Evolutionary conservation across 2,113 vertebrate genomes (phyloP).

Genomic region (Heptranchias perlo): DNA sequence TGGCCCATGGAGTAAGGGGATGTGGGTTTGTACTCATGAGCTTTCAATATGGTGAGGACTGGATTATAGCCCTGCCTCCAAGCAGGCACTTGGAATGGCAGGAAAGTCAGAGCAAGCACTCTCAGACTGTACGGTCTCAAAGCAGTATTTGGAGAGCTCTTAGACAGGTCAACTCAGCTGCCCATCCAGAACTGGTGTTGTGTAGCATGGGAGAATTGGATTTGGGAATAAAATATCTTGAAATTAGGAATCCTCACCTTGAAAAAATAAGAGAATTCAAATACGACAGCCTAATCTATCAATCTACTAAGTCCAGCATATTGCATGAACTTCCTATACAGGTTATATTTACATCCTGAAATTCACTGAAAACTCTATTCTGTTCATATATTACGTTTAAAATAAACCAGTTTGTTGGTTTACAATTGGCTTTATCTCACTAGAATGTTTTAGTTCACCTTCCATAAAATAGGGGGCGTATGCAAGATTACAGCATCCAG

Average conservation of each 20-base stretch:
- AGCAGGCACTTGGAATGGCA: not conserved
- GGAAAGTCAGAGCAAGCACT: not conserved
- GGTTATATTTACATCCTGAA: not conserved
- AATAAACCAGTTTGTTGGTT: not conserved
- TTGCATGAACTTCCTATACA: not conserved
- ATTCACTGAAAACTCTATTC: not conserved
- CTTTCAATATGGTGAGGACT: not conserved
- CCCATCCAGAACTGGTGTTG: not conserved
- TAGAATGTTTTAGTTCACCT: not conserved
- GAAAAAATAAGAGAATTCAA: not conserved
- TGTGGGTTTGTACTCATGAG: not conserved
- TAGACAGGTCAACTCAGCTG: not conserved
- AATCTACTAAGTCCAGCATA: not conserved
- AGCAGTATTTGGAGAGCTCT: not conserved
- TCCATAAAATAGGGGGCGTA: not conserved
- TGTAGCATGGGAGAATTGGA: not conserved
- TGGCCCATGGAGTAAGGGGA: not conserved
- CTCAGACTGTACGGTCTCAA: not conserved
- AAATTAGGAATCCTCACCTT: not conserved
- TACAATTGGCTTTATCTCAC: not conserved
- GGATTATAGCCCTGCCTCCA: not conserved
- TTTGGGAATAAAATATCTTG: not conserved
- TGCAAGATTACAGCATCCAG: not conserved
- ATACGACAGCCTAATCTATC: not conserved
- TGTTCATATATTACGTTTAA: not conserved